Evolutionary conservation across 1,140 invertebrate species (phyloP), one percentile per base, ranked within the genome.

Genomic region (Episyrphus balteatus): DNA sequence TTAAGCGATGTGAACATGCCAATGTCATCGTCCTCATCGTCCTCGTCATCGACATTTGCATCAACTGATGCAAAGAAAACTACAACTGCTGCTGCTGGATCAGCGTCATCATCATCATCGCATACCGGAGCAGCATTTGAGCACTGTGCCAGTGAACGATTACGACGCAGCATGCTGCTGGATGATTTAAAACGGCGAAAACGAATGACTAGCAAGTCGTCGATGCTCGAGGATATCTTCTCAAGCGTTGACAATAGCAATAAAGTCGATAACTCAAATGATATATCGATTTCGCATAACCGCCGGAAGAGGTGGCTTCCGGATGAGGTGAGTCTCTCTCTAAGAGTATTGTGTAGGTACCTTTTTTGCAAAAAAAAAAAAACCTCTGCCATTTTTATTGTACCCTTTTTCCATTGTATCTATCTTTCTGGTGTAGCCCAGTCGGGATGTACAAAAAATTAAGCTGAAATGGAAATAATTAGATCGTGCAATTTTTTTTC

Each of bases 1-100:
- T 69, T 77, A 37, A 84, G 84, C 21, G 88, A 92, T 69, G 88
- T 92, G 34, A 70, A 77, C 51, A 77, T 81, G 64, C 67, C 63
- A 13, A 54, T 26, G 44, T 52, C 43, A 26, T 26, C 21, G 3
- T 26, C 21, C 21, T 5, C 21, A 26, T n/a, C 14, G 26, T 31
- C n/a, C n/a, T 36, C 21, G 33, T 31, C 38, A 40, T 6, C 32
- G 17, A 1, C 31, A 21, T 26, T 39, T 45, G 14, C 21, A 34
- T 44, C 26, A 44, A 26, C 21, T 26, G 21, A 26, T 26, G 21
- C 21, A 26, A 26, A 26, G 21, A 26, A 26, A 26, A 5, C 21
- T 3, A 8, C 21, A 5, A 8, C 21, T 26, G 21, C 3, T 26
- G 3, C 21, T 26, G 21, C 21, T 5, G 3, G 3, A 26, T 26